Evolutionary conservation across 2,888 invertebrate species (phyloP), one percentile per base, ranked within the genome.

Genomic region (Conus canariensis): DNA sequence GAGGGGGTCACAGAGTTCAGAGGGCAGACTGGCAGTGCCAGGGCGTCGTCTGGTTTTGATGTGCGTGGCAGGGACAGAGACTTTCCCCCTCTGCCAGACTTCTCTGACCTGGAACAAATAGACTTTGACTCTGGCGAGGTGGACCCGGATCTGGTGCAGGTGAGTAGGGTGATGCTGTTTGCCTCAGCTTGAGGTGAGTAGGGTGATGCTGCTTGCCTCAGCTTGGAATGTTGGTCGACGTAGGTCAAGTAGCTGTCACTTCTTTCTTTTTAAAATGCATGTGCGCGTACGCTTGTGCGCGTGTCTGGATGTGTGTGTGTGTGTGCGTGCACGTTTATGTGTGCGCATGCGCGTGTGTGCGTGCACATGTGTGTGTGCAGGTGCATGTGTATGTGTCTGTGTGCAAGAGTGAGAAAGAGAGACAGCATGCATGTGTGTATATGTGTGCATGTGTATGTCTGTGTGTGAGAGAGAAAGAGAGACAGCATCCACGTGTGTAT

Each of bases 51-150:
- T 9, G 64, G 60, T 59, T 74, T 89, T 59, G 89, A 85, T 6
- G 30, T 56, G 60, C 8, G 25, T 30, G 83, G 90, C 92, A 89
- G 25, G 91, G 92, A 94, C 59, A 89, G 92, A 1, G 92, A 92
- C 58, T 70, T 70, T 16, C 89, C 91, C 0, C 74, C 91, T 10
- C 87, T 94, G 30, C 94, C 94, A 0, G 94, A 95, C 89, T 94
- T 95, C 77, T 93, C 93, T 60, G 93, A 95, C 87, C 90, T 94
- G 87, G 94, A 94, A 2, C 93, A 94, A 82, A 93, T 94, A 88
- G 93, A 94, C 45, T 94, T 94, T 91, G 92, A 92, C 60, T 91
- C 93, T 9, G 92, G 93, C 60, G 95, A 95, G 90, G 91, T 95
- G 19, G 95, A 95, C 82, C 95, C 95, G 19, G 95, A 95, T 91